Evolutionary conservation across 2,888 invertebrate genomes (phyloP).

Genomic region (Pomacea canaliculata): DNA sequence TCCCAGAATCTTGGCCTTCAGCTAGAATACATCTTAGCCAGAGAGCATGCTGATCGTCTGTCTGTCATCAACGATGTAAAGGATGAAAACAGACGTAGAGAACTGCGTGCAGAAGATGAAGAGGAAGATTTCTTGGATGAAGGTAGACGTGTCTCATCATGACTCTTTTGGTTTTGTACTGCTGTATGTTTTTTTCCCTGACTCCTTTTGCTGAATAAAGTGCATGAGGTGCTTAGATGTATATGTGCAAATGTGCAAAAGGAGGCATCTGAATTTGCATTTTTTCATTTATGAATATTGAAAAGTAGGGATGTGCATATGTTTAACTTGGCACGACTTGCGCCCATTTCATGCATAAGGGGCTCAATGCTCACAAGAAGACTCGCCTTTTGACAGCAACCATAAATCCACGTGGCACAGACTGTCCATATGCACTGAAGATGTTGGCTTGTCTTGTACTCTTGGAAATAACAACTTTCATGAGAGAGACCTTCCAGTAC

Average conservation of each 20-base stretch:
- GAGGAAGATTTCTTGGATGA: slow-evolving; percentile 96
- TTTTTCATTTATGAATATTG: too few relatives aligned
- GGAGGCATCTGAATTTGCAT: too few relatives aligned
- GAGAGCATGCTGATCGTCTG: slow-evolving; percentile 74
- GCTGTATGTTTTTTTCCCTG: background rate
- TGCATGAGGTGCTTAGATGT: background rate
- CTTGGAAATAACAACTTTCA: slow-evolving; percentile 96
- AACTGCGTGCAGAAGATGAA: slow-evolving; percentile 71
- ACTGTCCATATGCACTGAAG: slow-evolving; percentile 81
- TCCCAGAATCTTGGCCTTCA: slow-evolving; percentile 79
- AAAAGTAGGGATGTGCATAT: too few relatives aligned
- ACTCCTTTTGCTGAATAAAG: background rate
- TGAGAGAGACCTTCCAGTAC: slow-evolving; percentile 93
- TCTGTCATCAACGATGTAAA: slow-evolving; percentile 65
- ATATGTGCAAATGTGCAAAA: too few relatives aligned
- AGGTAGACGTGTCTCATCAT: slow-evolving; percentile 45
- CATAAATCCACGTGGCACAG: slow-evolving; percentile 65
- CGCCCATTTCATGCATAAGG: background rate
- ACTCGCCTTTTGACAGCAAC: slow-evolving; percentile 52
- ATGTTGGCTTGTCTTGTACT: slow-evolving; percentile 93
- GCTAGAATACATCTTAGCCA: slow-evolving; percentile 88
- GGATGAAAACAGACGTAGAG: slow-evolving; percentile 69
- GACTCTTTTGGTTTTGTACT: background rate
- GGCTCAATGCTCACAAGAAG: background rate
- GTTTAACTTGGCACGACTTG: background rate